Base-by-base conservation (phyloP, 1,140 invertebrate species). In the Pteromalus puparum region DNA sequence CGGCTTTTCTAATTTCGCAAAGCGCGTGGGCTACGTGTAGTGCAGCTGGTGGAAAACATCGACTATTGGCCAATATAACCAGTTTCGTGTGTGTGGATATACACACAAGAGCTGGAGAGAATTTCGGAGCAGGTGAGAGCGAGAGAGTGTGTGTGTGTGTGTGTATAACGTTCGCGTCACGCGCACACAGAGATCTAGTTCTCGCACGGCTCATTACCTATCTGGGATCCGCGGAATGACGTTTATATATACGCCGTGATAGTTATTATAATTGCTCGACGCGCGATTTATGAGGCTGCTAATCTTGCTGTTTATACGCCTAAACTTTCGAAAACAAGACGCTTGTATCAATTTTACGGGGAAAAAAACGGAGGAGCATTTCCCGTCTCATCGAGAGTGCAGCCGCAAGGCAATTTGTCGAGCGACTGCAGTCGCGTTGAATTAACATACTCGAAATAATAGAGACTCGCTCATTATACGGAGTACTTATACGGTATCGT, bases 241-340 rank as follows among this genome's bases (percentile, higher is more conserved):
- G 91, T 90, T 91, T 91, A 90, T 88, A 87, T 87, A n/a, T 30
- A 85, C 84, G 82, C 83, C 84, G 86, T 86, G 87, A 90, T 91
- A 91, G 88, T 91, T 91, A 90, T 91, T 91, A 90, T 91, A 91
- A 92, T 92, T 90, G 90, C 90, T 90, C 88, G 87, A 79, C 88
- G 85, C 85, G 85, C 91, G 90, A 92, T 92, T 91, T 91, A 91
- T 89, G 88, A 86, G 83, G 78, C 85, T 86, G 87, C 87, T 91
- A 90, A 91, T 91, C 87, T 88, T 84, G 85, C 61, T 30, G 5
- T 26, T 81, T 86, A 88, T 85, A 89, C 6, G 5, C n/a, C 6
- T 24, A 70, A 70, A 70, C 67, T 28, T 26, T 30, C 67, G 12
- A 70, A 61, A 61, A 61, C 6, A 13, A 13, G 15, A 13, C 9